phyloP scores from a whole-genome alignment of 2,113 vertebrate species.

The Rhinichthys klamathensis region DNA sequence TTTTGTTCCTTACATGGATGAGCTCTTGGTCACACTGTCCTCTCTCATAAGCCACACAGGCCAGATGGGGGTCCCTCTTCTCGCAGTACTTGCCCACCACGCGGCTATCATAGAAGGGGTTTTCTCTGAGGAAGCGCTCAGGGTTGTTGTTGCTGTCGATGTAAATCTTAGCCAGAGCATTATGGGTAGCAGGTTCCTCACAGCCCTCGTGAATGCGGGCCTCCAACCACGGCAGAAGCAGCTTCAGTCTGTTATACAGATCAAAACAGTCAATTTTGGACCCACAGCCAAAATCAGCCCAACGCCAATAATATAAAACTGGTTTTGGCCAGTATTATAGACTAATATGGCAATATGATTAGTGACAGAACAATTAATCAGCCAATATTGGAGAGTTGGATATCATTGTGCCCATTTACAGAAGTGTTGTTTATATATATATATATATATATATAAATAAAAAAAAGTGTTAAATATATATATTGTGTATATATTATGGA shows the following conservation, averaged over 20 bases:
- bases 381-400: not conserved
- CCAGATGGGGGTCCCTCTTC: constrained; percentile 97
- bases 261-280: not conserved
- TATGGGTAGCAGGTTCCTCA: constrained; percentile 97
- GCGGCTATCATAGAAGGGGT: constrained; percentile 95
- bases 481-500: too few species aligned
- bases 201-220: constrained; percentile 97
- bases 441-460: too few species aligned
- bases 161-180: constrained; percentile 97
- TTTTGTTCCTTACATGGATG: constrained; percentile 84
- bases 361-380: too few species aligned
- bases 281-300: not conserved
- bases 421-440: not conserved
- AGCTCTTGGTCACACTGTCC: constrained; percentile 97
- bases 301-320: not conserved
- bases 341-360: not conserved
- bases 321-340: not conserved
- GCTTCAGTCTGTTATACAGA: constrained; percentile 84
- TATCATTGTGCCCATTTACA: not conserved
- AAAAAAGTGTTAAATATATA: too few species aligned
- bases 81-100: constrained; percentile 99
- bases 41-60: constrained; percentile 97
- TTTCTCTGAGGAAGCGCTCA: constrained; percentile 95
- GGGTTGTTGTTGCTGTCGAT: constrained; percentile 99
- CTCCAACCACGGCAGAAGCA: constrained; percentile 96